Conservation (phyloP, 2,888 invertebrate genomes). For the Drosophila nr. medialis region DNA sequence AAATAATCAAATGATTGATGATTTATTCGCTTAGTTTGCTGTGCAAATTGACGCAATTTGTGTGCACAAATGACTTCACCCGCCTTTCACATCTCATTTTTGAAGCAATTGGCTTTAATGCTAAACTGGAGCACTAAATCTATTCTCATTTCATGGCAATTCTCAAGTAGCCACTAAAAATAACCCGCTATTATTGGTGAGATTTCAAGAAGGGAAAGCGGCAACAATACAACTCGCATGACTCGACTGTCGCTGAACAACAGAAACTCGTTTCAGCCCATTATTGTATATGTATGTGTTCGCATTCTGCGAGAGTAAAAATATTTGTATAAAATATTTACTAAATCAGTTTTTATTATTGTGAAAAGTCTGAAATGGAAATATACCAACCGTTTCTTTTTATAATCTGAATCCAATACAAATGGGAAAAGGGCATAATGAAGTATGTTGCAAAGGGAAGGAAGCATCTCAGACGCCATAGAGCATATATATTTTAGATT, state of each 20-base stretch:
- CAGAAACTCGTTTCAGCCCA: constrained; percentile 39
- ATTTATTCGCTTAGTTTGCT: constrained; percentile 34
- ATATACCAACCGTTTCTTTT: neutral
- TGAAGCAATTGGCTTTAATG: constrained; percentile 27
- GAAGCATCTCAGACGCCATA: neutral
- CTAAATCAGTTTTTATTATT: neutral
- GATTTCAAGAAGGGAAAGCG: constrained; percentile 51
- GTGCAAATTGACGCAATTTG: constrained; percentile 66
- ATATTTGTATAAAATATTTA: neutral
- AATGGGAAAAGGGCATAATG: neutral
- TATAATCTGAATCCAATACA: neutral
- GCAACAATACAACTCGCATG: constrained; percentile 13
- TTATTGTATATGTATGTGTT: neutral
- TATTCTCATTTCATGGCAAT: constrained; percentile 57
- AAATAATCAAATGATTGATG: constrained; percentile 55
- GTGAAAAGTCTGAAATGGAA: neutral
- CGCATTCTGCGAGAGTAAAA: neutral
- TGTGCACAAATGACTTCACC: constrained; percentile 42
- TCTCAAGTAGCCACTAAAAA: constrained; percentile 41
- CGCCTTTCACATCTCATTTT: constrained; percentile 51
- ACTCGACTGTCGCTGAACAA: constrained; percentile 22
- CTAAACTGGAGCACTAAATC: constrained; percentile 45
- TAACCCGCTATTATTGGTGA: constrained; percentile 27
- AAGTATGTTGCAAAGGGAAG: neutral
- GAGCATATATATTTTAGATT: neutral